A percentile compares a stretch with the other conserved stretches of the same genome.
These are phyloP conservation scores for Toxotes chatareus DNA, from an alignment of 2,113 vertebrate species.

Conservation along the genomic window DNA sequence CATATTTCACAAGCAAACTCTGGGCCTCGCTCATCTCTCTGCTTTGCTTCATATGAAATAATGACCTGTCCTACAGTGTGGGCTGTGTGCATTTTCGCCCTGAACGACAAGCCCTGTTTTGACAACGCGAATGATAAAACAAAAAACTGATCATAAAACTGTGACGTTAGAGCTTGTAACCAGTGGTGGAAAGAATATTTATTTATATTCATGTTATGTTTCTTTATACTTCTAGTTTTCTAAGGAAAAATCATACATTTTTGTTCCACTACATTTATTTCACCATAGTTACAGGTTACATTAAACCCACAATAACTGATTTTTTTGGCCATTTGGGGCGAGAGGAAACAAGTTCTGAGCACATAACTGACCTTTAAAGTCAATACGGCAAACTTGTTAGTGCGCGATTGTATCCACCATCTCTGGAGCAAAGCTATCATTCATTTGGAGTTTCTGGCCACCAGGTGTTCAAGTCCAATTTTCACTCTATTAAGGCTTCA, in stretches of 20 bases:
- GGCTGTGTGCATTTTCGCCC: constrained; percentile 13
- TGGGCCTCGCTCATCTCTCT: constrained; percentile 28
- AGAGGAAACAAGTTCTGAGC: no score
- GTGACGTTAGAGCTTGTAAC: background rate
- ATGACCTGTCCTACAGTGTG: constrained; percentile 48
- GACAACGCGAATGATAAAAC: background rate
- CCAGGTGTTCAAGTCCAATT: no score
- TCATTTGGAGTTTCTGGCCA: background rate
- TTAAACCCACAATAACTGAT: no score
- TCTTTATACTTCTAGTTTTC: background rate
- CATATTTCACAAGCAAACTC: constrained; percentile 78
- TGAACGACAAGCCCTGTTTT: constrained; percentile 23
- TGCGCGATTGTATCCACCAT: background rate
- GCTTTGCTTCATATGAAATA: constrained; percentile 54
- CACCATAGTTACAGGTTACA: no score
- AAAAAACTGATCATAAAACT: background rate
- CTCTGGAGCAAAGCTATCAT: background rate
- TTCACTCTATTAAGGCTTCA: no score
- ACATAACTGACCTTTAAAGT: no score
- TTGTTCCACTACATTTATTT: no score
- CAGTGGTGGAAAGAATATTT: background rate
- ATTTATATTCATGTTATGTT: background rate
- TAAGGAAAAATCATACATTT: no score
- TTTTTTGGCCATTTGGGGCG: no score
- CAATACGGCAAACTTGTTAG: no score